Percentiles rank a stretch among this genome's conserved stretches.
Evolutionary conservation across 1,140 invertebrate species (phyloP).

Genomic region (Anthonomus grandis): DNA sequence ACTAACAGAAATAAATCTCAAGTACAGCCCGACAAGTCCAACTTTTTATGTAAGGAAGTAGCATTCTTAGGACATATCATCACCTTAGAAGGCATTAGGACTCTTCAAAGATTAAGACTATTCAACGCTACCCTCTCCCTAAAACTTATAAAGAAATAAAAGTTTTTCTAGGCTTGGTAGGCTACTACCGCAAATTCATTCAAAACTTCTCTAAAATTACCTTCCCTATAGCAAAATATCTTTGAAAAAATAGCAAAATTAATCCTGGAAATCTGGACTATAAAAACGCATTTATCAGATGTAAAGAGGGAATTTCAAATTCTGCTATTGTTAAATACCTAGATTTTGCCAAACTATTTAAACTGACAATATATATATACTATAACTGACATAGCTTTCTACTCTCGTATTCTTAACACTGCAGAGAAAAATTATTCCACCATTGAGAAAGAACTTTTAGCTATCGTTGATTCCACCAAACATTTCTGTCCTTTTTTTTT

Average conservation of each 20-base stretch:
- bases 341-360: constrained; percentile 31
- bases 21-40: too few relatives aligned
- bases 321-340: constrained; percentile 15
- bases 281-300: background rate
- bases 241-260: background rate
- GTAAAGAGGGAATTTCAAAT: background rate
- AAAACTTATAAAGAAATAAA: background rate
- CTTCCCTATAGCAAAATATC: background rate
- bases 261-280: background rate
- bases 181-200: too few relatives aligned
- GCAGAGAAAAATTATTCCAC: too few relatives aligned
- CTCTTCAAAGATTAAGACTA: too few relatives aligned
- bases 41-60: too few relatives aligned
- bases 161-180: background rate
- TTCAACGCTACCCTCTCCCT: background rate
- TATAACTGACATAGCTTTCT: constrained; percentile 28
- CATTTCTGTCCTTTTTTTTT: too few relatives aligned
- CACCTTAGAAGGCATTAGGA: too few relatives aligned
- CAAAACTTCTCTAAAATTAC: too few relatives aligned
- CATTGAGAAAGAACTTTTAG: too few relatives aligned
- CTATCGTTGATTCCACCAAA: too few relatives aligned
- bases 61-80: too few relatives aligned
- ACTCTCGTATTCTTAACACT: constrained; percentile 28
- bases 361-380: constrained; percentile 30
- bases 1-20: background rate